A percentile compares a stretch with the other conserved stretches of the same genome.
Conservation (phyloP, 2,888 invertebrate genomes). For the Myathropa florea region DNA sequence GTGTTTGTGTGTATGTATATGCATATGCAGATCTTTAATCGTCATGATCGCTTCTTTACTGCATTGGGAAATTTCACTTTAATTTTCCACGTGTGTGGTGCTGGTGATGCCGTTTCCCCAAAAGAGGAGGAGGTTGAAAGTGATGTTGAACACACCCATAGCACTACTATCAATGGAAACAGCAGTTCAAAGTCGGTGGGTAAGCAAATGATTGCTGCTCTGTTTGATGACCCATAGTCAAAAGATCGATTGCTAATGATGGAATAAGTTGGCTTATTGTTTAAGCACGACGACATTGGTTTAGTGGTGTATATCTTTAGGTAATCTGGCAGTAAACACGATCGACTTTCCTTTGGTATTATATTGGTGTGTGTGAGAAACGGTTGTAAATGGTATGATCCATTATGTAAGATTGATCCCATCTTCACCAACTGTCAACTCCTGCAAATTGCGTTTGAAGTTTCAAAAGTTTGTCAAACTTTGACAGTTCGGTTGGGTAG, state of each 20-base stretch:
- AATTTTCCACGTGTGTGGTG: constrained; percentile 31
- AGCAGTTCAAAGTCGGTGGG: background rate
- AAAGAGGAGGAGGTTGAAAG: background rate
- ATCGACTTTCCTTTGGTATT: constrained; percentile 11
- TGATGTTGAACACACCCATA: constrained; percentile 31
- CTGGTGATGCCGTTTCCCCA: background rate
- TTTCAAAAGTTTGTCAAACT: constrained; percentile 48
- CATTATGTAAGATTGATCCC: constrained; percentile 38
- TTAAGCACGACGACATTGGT: background rate
- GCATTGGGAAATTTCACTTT: constrained; percentile 65
- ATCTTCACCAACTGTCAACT: background rate
- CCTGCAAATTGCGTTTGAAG: constrained; percentile 20
- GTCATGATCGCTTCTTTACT: constrained; percentile 44
- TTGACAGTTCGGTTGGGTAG: constrained; percentile 18
- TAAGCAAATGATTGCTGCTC: constrained; percentile 38
- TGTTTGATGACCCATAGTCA: constrained; percentile 36
- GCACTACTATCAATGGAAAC: constrained; percentile 11
- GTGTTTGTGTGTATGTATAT: background rate
- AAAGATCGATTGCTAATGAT: constrained; percentile 46
- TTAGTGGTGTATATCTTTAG: background rate
- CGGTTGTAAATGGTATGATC: constrained; percentile 20
- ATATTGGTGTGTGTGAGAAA: constrained; percentile 32
- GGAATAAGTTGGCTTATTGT: constrained; percentile 45
- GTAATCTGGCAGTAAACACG: constrained; percentile 2
- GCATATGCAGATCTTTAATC: background rate